Base-by-base conservation (phyloP, 1,140 invertebrate genomes). In the Rhynchophorus ferrugineus region DNA sequence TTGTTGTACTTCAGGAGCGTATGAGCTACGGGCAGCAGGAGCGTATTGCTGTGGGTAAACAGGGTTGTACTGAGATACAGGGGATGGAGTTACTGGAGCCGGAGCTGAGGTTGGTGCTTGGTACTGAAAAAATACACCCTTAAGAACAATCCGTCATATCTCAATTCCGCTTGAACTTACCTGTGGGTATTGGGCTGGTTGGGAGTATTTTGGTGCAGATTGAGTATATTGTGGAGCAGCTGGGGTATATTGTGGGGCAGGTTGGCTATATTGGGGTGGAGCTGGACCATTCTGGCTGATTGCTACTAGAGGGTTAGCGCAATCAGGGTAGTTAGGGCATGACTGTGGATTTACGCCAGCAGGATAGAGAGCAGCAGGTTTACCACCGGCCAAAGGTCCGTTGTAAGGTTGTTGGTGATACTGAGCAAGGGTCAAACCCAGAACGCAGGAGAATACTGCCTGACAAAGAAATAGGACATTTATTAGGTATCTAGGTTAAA, bases 311-410 rank as follows among this genome's bases (percentile, higher is more conserved):
- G 65, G 65, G 51, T 64, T 67, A 38, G 49, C 50, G 58, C 68
- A 69, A 56, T 67, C 61, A 18, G 69, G 67, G 58, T 63, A 69
- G 58, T 70, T 70, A 49, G 67, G 67, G 53, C 68, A 70, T 19
- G 67, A 57, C 49, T 67, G 60, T 16, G 69, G 66, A 54, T 59
- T 59, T 7, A 70, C 62, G 29, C 67, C 67, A 7, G 69, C 69
- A 16, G 67, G 67, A 51, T 63, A 69, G n/a, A 61, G 59, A 35
- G 60, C 52, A 24, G 66, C 68, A n/a, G 67, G 64, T 39, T 58
- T 45, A 13, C 66, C 63, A 21, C 67, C 67, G 21, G 65, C 69
- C 17, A 67, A 43, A 20, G 62, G 61, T 8, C 65, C 65, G 37
- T 62, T 61, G 59, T 65, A 67, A n/a, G 58, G 56, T 37, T n/a